These are phyloP conservation scores for Anthopleura xanthogrammica DNA, from an alignment of 92 coral and sea anemone genomes.

Conservation along the genomic window DNA sequence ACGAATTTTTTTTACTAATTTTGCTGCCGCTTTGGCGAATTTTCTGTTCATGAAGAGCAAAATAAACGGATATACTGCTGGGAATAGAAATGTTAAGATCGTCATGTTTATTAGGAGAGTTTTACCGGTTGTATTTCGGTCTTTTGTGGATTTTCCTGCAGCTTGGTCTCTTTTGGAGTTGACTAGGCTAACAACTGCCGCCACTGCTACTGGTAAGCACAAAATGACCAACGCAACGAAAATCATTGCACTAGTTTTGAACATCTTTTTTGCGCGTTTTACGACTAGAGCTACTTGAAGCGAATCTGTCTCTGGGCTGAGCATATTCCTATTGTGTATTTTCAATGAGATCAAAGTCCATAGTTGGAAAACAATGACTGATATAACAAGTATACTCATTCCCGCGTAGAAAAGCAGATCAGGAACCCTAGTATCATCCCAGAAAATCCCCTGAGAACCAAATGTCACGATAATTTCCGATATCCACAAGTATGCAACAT, in stretches of 20 bases:
- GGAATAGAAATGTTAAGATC: not conserved
- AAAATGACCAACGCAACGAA: not conserved
- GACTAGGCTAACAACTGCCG: not conserved
- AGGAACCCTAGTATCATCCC: not conserved
- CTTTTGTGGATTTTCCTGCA: not conserved
- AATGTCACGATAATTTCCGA: not conserved
- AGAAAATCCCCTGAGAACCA: not conserved
- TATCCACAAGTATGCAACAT: not conserved
- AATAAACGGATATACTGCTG: constrained; percentile 3
- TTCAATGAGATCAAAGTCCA: not conserved
- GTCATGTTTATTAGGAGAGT: not conserved
- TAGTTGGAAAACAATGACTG: not conserved
- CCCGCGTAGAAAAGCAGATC: not conserved
- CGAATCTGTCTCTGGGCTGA: not conserved
- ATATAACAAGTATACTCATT: not conserved
- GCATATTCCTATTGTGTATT: not conserved
- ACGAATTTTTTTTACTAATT: not conserved
- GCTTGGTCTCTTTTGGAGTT: not conserved
- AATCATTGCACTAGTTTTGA: not conserved
- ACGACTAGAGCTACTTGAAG: not conserved
- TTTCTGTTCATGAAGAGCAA: not conserved
- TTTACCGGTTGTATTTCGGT: not conserved
- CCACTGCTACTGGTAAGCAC: not conserved
- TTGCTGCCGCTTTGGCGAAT: not conserved
- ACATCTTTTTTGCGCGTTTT: constrained; percentile 1